These are phyloP conservation scores for Hippasteria phrygiana DNA, from an alignment of 53 echinoderm and acorn worm genomes.

Conservation along the genomic window DNA sequence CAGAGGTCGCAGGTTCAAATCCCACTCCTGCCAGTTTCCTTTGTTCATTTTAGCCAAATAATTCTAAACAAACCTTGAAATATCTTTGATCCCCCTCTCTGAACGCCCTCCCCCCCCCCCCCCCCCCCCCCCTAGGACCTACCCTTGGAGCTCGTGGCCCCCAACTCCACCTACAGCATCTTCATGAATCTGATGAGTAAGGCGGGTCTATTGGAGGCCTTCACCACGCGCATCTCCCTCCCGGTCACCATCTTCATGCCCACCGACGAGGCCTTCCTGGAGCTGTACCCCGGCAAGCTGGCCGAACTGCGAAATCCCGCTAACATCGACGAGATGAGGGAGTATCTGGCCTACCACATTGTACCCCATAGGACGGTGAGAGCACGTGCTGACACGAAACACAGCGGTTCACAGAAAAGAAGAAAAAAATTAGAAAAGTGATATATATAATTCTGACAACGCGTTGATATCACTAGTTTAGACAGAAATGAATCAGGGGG, in stretches of 20 bases:
- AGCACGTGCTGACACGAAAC: no score
- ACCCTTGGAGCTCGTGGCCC: conserved; percentile 28
- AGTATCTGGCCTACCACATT: conserved; percentile 76
- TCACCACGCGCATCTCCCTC: conserved; percentile 16
- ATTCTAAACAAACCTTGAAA: no score
- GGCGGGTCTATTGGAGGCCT: conserved; percentile 44
- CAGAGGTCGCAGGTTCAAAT: no score
- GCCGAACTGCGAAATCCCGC: conserved; percentile 45
- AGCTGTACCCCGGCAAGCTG: conserved; percentile 65
- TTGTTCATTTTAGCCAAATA: no score
- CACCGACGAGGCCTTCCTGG: conserved; percentile 75
- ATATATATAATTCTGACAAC: no score
- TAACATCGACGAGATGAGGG: conserved; percentile 49
- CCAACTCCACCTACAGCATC: conserved; percentile 62
- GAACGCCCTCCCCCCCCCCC: background rate
- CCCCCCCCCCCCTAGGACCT: conserved; percentile 11
- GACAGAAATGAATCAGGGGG: no score
- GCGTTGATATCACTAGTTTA: no score
- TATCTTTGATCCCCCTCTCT: no score
- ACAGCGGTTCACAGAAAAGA: no score
- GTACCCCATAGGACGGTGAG: conserved; percentile 72
- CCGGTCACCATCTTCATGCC: conserved; percentile 85
- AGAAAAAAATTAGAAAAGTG: no score
- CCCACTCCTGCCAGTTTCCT: no score
- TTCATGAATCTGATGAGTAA: conserved; percentile 69